phyloP scores from a whole-genome alignment of 2,113 vertebrate species.

The Haplochromis burtoni region DNA sequence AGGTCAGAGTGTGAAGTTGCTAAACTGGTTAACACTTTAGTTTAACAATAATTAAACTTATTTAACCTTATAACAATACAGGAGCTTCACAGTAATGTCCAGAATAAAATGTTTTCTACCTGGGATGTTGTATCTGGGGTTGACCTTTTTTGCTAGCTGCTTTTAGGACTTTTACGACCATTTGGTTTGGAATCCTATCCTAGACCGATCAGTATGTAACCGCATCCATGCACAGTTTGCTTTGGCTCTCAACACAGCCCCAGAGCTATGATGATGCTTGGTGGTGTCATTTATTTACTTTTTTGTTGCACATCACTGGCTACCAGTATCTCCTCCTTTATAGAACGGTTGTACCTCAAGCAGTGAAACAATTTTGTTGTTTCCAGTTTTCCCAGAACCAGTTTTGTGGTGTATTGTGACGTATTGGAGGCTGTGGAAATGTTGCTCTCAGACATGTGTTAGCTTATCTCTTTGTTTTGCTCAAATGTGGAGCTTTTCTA shows the following conservation, averaged over 20 bases:
- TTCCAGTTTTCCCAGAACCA: not conserved
- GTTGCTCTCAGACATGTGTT: not conserved
- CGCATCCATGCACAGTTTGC: not conserved
- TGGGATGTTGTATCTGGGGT: fast-evolving
- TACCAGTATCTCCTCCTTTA: not conserved
- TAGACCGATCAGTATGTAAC: not conserved
- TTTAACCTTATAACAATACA: not conserved
- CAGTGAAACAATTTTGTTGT: not conserved
- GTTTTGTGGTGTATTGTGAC: not conserved
- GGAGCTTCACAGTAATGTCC: fast-evolving
- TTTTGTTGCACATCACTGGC: not conserved
- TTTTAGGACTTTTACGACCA: fast-evolving
- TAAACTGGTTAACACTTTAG: not conserved
- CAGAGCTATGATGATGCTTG: fast-evolving
- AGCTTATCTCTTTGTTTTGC: not conserved
- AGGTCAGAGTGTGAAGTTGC: not conserved
- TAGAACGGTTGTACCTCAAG: not conserved
- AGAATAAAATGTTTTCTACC: not conserved
- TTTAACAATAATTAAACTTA: not conserved
- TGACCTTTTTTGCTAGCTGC: fast-evolving
- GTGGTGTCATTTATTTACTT: not conserved
- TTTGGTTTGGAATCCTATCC: not conserved
- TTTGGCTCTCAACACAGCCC: not conserved
- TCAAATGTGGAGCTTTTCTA: not conserved
- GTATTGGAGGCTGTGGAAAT: fast-evolving